Percentiles rank a stretch among this genome's conserved stretches.
phyloP scores from a whole-genome alignment of 2,888 invertebrate genomes.

The Zonitis immaculata region DNA sequence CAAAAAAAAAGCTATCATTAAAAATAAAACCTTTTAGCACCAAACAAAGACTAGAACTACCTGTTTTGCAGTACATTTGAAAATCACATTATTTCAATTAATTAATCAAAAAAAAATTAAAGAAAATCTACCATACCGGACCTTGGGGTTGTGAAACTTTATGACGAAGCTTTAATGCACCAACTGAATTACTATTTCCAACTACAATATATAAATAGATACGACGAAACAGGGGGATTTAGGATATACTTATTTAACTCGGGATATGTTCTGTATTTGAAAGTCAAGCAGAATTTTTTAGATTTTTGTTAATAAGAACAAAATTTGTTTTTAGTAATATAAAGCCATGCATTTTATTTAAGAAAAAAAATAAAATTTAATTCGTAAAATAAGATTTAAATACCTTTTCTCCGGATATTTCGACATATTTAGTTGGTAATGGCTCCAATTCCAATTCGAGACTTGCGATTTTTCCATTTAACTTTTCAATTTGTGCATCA shows the following conservation, averaged over 20 bases:
- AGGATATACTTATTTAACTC: not conserved
- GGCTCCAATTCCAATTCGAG: conserved; percentile 32
- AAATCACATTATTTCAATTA: conserved; percentile 7
- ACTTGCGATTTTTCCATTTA: conserved; percentile 35
- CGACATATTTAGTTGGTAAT: conserved; percentile 29
- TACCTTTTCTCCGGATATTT: conserved; percentile 30
- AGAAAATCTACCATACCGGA: not conserved
- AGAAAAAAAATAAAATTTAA: not conserved
- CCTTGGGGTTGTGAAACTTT: not conserved
- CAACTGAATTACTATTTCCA: not conserved
- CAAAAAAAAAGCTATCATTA: no score
- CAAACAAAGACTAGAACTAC: conserved; percentile 16
- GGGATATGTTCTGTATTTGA: not conserved
- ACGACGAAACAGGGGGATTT: not conserved
- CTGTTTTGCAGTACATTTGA: conserved; percentile 21
- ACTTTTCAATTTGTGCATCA: conserved; percentile 39
- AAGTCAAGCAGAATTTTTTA: not conserved
- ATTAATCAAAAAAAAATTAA: not conserved
- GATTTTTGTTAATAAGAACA: no score
- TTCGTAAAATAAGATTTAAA: not conserved
- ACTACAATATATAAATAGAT: not conserved
- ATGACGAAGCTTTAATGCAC: not conserved
- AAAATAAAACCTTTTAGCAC: not conserved
- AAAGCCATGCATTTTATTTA: not conserved
- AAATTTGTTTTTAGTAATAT: not conserved